Evolutionary conservation across 2,797 vertebrate genomes (phyloP), one percentile per base, ranked within the genome.

Genomic region (Sphenodon punctatus): DNA sequence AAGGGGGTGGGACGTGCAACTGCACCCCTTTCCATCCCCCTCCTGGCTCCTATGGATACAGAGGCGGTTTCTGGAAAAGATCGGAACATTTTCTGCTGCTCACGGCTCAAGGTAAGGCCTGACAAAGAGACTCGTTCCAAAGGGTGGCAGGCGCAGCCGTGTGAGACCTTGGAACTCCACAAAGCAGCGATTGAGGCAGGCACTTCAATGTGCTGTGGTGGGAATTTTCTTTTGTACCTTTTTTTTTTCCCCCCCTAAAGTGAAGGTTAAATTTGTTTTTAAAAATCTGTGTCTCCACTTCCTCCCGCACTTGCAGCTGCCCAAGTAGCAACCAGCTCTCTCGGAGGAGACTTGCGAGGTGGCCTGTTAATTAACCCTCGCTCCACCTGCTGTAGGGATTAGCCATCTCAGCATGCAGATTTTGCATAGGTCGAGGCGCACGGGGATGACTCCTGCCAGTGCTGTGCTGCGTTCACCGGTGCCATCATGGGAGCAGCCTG

Each of bases 131-230:
- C 32, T 36, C 11, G 36, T 14, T 58, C 55, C 32, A 32, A 36
- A 36, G 32, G 32, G 19, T 34, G 55, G 64, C 36, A 27, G 8
- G 34, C 13, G 9, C 39, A 2, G 1, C 5, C 38, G 22, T 14
- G 4, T 13, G 32, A 34, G 25, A 6, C 17, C 19, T 0, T 0
- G 7, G 1, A 4, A n/a, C n/a, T n/a, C n/a, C n/a, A n/a, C n/a
- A n/a, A n/a, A n/a, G n/a, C n/a, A n/a, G n/a, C n/a, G n/a, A n/a
- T n/a, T n/a, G n/a, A n/a, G n/a, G n/a, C n/a, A n/a, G n/a, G n/a
- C n/a, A n/a, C n/a, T 42, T 22, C 16, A 27, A 20, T n/a, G 1
- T 30, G 17, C 48, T 46, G 36, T 20, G 11, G 6, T 5, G 19
- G 14, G n/a, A 59, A 2, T 46, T 53, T 48, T 49, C 49, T 49